These are phyloP conservation scores for Xiphophorus maculatus DNA, from an alignment of 2,113 vertebrate genomes.

Conservation along the genomic window DNA sequence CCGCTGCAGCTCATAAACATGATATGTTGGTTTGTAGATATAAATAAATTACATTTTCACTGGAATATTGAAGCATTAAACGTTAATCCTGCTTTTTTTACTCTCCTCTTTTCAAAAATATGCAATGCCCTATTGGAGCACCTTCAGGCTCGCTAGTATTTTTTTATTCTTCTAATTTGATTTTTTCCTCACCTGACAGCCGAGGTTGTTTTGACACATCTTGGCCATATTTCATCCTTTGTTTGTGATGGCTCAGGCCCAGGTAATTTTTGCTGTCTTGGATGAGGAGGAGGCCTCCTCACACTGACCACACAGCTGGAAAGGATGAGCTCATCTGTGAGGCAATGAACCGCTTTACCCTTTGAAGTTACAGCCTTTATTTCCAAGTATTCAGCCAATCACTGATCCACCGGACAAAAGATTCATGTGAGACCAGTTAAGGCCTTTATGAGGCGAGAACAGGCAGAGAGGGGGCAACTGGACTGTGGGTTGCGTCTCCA, in stretches of 20 bases:
- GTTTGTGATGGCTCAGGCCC: not conserved
- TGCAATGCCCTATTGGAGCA: not conserved
- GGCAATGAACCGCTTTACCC: constrained; percentile 28
- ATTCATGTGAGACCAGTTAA: constrained; percentile 60
- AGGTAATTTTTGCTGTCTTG: constrained; percentile 7
- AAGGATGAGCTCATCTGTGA: constrained; percentile 45
- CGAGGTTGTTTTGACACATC: not conserved
- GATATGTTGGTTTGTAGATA: no score
- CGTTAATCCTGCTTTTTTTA: not conserved
- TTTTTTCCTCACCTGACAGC: not conserved
- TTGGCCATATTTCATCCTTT: not conserved
- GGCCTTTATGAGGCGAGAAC: constrained; percentile 59
- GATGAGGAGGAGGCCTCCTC: not conserved
- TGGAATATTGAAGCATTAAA: not conserved
- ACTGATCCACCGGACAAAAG: constrained; percentile 23
- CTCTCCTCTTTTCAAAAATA: not conserved
- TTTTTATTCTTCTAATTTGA: not conserved
- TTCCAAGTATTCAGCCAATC: constrained; percentile 34
- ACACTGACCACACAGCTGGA: constrained; percentile 20
- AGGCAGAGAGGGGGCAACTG: constrained; percentile 36
- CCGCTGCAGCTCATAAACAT: no score
- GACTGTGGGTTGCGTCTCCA: constrained; percentile 34
- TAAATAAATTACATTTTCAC: no score
- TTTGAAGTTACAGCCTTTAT: constrained; percentile 10
- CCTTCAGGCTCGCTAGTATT: no score